These are phyloP conservation scores for Aulostomus chinensis DNA, from an alignment of 2,797 vertebrate genomes.

Conservation along the genomic window DNA sequence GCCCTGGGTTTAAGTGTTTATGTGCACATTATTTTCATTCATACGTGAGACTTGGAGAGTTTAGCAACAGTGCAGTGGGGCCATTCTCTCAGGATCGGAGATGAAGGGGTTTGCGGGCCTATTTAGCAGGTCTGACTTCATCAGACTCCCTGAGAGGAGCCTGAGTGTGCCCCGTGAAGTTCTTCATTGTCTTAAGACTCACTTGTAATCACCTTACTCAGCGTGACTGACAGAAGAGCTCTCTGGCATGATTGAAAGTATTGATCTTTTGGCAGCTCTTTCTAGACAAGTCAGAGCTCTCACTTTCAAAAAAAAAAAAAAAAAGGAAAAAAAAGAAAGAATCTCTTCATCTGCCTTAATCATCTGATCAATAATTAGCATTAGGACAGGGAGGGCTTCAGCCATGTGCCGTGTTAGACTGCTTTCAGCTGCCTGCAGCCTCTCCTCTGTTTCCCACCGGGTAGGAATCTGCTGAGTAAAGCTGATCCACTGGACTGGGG, in stretches of 20 bases:
- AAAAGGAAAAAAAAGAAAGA: conserved; percentile 70
- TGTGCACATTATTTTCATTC: conserved; percentile 9
- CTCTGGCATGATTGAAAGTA: conserved; percentile 92
- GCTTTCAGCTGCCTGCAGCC: conserved; percentile 72
- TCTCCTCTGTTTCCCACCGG: conserved; percentile 61
- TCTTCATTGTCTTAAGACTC: conserved; percentile 96
- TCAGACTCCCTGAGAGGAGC: conserved; percentile 86
- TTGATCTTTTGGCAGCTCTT: conserved; percentile 89
- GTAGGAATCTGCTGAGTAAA: conserved; percentile 94
- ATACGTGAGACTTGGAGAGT: conserved; percentile 37
- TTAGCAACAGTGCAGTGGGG: conserved; percentile 8
- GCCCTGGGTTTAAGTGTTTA: conserved; percentile 2
- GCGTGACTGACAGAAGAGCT: conserved; percentile 93
- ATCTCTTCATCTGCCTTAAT: conserved; percentile 97
- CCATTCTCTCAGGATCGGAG: conserved; percentile 36
- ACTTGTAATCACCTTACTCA: conserved; percentile 95
- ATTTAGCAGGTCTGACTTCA: conserved; percentile 86
- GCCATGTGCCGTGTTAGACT: conserved; percentile 80
- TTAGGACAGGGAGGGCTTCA: conserved; percentile 83
- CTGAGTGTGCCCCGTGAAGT: conserved; percentile 82
- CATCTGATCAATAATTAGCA: conserved; percentile 95
- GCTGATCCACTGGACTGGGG: conserved; percentile 85
- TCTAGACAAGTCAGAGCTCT: conserved; percentile 83
- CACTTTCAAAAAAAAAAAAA: conserved; percentile 61
- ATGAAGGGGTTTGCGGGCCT: conserved; percentile 62